Conservation (phyloP, 1,140 invertebrate genomes). For the Procambarus virginalis region DNA sequence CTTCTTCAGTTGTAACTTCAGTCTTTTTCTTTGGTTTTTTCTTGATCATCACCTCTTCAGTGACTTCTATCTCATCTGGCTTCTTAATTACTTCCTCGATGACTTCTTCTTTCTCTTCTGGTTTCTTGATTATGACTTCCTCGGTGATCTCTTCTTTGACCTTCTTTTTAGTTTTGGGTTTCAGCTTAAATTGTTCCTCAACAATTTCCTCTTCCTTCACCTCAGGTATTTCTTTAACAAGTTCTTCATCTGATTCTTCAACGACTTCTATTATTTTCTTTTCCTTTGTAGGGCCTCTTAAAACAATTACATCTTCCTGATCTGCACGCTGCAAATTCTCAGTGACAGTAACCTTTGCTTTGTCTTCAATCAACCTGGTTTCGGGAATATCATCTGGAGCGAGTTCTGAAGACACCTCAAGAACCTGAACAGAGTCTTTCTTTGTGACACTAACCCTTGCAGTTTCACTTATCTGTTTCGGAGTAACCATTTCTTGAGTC, state of each 20-base stretch:
- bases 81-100: conserved; percentile 72
- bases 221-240: conserved; percentile 27
- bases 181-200: conserved; percentile 28
- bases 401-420: conserved; percentile 76
- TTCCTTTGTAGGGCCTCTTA: conserved; percentile 55
- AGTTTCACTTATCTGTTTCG: conserved; percentile 71
- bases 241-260: conserved; percentile 53
- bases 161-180: conserved; percentile 64
- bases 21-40: conserved; percentile 67
- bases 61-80: conserved; percentile 71
- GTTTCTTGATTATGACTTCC: conserved; percentile 42
- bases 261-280: conserved; percentile 65
- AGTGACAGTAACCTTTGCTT: conserved; percentile 52
- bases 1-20: conserved; percentile 13
- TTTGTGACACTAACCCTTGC: conserved; percentile 76
- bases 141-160: conserved; percentile 66
- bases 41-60: neutral
- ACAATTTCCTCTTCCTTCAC: conserved; percentile 5
- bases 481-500: conserved; percentile 73
- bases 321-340: conserved; percentile 53
- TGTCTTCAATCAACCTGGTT: conserved; percentile 69
- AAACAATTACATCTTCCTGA: conserved; percentile 59
- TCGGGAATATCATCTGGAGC: conserved; percentile 75
- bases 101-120: conserved; percentile 70
- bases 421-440: conserved; percentile 76